Conservation (phyloP, 2,113 vertebrate species). For the Nanorana parkeri region DNA sequence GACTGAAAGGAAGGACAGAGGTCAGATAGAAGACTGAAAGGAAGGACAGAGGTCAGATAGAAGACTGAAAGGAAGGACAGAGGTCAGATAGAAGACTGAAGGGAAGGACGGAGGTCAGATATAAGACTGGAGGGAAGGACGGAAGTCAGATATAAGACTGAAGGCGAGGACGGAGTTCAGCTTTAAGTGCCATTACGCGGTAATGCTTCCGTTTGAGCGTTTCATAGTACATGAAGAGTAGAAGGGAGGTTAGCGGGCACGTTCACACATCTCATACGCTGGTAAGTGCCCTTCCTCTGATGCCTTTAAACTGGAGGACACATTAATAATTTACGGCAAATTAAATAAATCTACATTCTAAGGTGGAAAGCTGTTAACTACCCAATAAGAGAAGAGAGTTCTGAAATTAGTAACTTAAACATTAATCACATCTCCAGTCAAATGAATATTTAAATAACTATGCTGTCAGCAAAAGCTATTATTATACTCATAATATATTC, state of each 20-base stretch:
- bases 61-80: no score
- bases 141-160: no score
- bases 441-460: constrained; percentile 51
- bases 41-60: no score
- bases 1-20: no score
- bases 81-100: no score
- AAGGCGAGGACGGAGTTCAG: no score
- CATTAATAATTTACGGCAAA: constrained; percentile 51
- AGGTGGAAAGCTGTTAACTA: constrained; percentile 49
- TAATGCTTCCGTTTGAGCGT: no score
- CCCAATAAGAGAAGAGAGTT: constrained; percentile 48
- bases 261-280: neutral
- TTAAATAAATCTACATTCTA: constrained; percentile 46
- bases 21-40: no score
- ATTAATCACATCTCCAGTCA: constrained; percentile 50
- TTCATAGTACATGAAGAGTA: no score
- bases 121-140: no score
- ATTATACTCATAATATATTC: constrained; percentile 55
- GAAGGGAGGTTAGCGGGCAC: neutral
- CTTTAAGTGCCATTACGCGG: no score
- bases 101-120: no score
- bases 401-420: constrained; percentile 55
- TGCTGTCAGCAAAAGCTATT: constrained; percentile 54
- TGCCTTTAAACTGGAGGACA: constrained; percentile 45
- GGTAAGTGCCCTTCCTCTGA: constrained; percentile 35